Conservation (phyloP, 1,140 invertebrate genomes). For the Ips nitidus region DNA sequence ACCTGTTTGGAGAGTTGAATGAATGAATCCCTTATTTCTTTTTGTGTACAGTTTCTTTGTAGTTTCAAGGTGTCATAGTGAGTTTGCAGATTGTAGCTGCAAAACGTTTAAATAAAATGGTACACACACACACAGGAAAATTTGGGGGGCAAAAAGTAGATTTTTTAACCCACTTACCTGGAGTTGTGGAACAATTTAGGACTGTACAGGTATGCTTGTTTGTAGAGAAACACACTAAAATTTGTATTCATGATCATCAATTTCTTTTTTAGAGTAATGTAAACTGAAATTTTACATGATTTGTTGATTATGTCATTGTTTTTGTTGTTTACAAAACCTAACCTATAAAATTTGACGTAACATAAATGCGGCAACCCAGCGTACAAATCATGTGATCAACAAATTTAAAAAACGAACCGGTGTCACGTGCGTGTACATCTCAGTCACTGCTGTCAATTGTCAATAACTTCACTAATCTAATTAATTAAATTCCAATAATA, state of each 20-base stretch:
- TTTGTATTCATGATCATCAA: slow-evolving; percentile 18
- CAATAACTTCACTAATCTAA: too few relatives aligned
- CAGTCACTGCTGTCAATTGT: too few relatives aligned
- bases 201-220: background rate
- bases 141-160: background rate
- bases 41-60: slow-evolving; percentile 47
- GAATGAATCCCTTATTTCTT: slow-evolving; percentile 53
- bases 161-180: slow-evolving; percentile 7
- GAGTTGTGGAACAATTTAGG: slow-evolving; percentile 13
- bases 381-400: too few relatives aligned
- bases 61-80: slow-evolving; percentile 55
- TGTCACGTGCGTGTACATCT: too few relatives aligned
- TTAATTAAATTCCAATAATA: too few relatives aligned
- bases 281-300: slow-evolving; percentile 1
- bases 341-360: too few relatives aligned
- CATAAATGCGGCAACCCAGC: too few relatives aligned
- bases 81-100: slow-evolving; percentile 8
- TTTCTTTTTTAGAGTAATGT: background rate
- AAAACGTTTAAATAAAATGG: slow-evolving; percentile 15
- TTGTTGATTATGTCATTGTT: too few relatives aligned
- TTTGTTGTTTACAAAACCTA: too few relatives aligned
- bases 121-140: background rate
- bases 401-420: too few relatives aligned
- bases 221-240: slow-evolving; percentile 7
- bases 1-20: slow-evolving; percentile 55